Percentiles rank a stretch among this genome's conserved stretches.
These are phyloP conservation scores for Apeira syringaria DNA, from an alignment of 2,888 invertebrate species.

Conservation along the genomic window DNA sequence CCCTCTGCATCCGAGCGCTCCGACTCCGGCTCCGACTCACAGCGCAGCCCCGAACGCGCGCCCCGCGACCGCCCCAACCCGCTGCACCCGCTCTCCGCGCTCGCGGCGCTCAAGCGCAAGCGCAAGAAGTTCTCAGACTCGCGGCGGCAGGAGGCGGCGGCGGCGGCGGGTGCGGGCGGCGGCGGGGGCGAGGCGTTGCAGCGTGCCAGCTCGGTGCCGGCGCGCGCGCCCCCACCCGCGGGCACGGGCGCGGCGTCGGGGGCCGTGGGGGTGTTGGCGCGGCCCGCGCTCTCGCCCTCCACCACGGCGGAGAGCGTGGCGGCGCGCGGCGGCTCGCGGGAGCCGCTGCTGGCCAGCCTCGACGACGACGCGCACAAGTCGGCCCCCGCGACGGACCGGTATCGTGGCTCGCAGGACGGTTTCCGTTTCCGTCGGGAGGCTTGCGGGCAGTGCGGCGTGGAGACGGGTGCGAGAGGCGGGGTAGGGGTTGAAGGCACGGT, in stretches of 20 bases:
- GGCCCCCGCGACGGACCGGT: background rate
- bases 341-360: slow-evolving; percentile 85
- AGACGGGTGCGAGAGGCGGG: slow-evolving; percentile 28
- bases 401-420: background rate
- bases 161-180: slow-evolving; percentile 46
- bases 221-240: slow-evolving; percentile 44
- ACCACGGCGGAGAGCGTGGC: slow-evolving; percentile 41
- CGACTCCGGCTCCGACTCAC: slow-evolving; percentile 88
- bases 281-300: slow-evolving; percentile 40
- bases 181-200: slow-evolving; percentile 50
- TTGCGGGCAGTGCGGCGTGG: slow-evolving; percentile 50
- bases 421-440: slow-evolving; percentile 18
- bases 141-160: slow-evolving; percentile 81
- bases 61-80: slow-evolving; percentile 45
- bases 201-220: slow-evolving; percentile 53
- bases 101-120: slow-evolving; percentile 90
- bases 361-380: slow-evolving; percentile 74
- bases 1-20: slow-evolving; percentile 79
- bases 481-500: slow-evolving; percentile 20
- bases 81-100: slow-evolving; percentile 81
- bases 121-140: slow-evolving; percentile 93
- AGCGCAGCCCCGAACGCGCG: slow-evolving; percentile 82
- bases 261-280: slow-evolving; percentile 33
- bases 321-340: slow-evolving; percentile 78
- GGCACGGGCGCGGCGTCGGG: slow-evolving; percentile 58